Conservation (phyloP, 2,888 invertebrate genomes). For the Hydrotaea cyrtoneurina region DNA sequence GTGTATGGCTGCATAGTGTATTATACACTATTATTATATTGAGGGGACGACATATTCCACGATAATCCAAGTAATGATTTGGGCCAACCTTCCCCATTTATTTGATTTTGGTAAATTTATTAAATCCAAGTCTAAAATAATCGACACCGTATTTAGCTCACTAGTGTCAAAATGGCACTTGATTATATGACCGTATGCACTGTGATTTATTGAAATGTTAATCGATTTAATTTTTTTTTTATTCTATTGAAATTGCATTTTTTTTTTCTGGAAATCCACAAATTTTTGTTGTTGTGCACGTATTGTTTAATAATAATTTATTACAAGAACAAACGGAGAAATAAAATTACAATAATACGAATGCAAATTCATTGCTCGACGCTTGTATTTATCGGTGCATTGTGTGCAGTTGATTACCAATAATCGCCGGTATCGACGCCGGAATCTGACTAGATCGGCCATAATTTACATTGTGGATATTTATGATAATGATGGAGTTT, state of each 20-base stretch:
- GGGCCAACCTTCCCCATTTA: too few relatives aligned
- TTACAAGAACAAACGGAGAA: constrained; percentile 21
- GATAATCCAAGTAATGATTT: too few relatives aligned
- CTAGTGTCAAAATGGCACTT: constrained; percentile 54
- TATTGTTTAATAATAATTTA: constrained; percentile 50
- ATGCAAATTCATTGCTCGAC: constrained; percentile 56
- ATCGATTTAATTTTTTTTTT: constrained; percentile 47
- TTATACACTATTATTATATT: too few relatives aligned
- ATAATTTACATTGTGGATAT: constrained; percentile 63
- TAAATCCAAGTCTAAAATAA: not conserved
- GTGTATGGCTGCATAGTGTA: too few relatives aligned
- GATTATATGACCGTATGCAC: constrained; percentile 41
- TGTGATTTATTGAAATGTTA: constrained; percentile 59
- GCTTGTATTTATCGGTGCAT: constrained; percentile 18
- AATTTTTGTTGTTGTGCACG: not conserved
- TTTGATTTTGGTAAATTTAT: too few relatives aligned
- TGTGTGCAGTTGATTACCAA: constrained; percentile 11
- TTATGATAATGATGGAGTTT: constrained; percentile 56
- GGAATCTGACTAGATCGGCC: constrained; percentile 38
- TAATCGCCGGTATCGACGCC: not conserved
- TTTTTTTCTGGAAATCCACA: not conserved
- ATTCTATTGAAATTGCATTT: not conserved
- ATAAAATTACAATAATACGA: constrained; percentile 34
- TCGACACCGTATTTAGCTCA: constrained; percentile 15
- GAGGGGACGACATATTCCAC: too few relatives aligned